phyloP scores from a whole-genome alignment of 1,140 invertebrate species.

The Samia ricini region DNA sequence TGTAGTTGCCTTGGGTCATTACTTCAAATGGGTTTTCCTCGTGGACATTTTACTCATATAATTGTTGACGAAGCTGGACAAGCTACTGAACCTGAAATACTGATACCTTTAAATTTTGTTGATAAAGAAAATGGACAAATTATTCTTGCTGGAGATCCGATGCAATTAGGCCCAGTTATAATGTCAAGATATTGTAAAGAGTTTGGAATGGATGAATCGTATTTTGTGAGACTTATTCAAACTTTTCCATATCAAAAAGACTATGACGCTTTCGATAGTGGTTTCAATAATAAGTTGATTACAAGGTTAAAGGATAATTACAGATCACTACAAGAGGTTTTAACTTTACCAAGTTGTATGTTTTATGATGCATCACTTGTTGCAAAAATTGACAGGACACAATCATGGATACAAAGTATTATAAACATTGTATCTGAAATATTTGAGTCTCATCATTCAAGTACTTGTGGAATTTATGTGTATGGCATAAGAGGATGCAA shows the following conservation, averaged over 20 bases:
- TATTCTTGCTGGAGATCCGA: conserved; percentile 93
- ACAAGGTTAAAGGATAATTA: conserved; percentile 88
- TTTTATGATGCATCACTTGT: conserved; percentile 90
- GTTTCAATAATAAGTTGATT: conserved; percentile 83
- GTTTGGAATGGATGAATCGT: conserved; percentile 84
- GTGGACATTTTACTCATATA: conserved; percentile 91
- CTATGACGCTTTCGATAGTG: conserved; percentile 59
- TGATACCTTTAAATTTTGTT: conserved; percentile 83
- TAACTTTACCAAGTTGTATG: conserved; percentile 85
- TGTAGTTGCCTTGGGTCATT: conserved; percentile 86
- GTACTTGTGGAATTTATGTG: conserved; percentile 86
- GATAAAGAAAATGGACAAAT: conserved; percentile 81
- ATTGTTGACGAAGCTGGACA: conserved; percentile 96
- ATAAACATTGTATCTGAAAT: conserved; percentile 61
- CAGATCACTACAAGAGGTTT: conserved; percentile 87
- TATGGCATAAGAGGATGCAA: conserved; percentile 90
- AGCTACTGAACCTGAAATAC: conserved; percentile 91
- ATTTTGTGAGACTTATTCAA: conserved; percentile 83
- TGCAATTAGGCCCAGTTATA: conserved; percentile 93
- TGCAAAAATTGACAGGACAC: conserved; percentile 72
- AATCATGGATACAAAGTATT: conserved; percentile 49
- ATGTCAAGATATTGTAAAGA: conserved; percentile 80
- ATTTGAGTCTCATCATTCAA: conserved; percentile 49
- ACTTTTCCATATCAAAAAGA: conserved; percentile 83
- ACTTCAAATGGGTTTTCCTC: conserved; percentile 81